phyloP scores from a whole-genome alignment of 2,888 invertebrate species.

The Hyles lineata region DNA sequence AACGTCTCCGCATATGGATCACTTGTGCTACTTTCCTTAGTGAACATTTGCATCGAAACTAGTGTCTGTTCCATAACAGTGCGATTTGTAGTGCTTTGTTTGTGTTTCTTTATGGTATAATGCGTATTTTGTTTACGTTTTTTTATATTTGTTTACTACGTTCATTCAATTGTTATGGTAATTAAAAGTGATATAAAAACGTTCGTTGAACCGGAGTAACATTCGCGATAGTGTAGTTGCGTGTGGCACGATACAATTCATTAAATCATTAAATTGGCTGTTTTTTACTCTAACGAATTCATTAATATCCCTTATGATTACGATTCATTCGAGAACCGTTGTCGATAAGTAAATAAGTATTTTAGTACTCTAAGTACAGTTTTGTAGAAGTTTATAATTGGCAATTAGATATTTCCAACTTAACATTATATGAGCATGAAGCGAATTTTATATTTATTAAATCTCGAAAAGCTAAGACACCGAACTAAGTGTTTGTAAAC shows the following conservation, averaged over 20 bases:
- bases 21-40: neutral
- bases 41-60: neutral
- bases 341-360: slow-evolving; percentile 1
- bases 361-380: neutral
- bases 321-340: neutral
- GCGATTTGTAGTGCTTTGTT: neutral
- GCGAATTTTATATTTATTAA: too few relatives aligned
- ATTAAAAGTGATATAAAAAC: slow-evolving; percentile 14
- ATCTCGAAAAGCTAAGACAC: too few relatives aligned
- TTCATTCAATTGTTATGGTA: slow-evolving; percentile 10
- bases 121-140: slow-evolving; percentile 11
- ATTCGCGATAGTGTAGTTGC: slow-evolving; percentile 23
- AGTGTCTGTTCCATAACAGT: neutral
- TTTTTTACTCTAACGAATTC: neutral
- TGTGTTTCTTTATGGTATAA: slow-evolving; percentile 1
- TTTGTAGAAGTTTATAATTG: too few relatives aligned
- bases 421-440: too few relatives aligned
- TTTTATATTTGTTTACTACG: slow-evolving; percentile 3
- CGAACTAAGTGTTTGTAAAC: too few relatives aligned
- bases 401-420: too few relatives aligned
- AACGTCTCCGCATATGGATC: slow-evolving; percentile 32
- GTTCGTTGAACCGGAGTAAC: slow-evolving; percentile 7
- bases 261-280: slow-evolving; percentile 15
- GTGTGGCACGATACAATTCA: slow-evolving; percentile 20
- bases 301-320: slow-evolving; percentile 4